phyloP scores from a whole-genome alignment of 2,888 invertebrate genomes.

The Agrochola lota region DNA sequence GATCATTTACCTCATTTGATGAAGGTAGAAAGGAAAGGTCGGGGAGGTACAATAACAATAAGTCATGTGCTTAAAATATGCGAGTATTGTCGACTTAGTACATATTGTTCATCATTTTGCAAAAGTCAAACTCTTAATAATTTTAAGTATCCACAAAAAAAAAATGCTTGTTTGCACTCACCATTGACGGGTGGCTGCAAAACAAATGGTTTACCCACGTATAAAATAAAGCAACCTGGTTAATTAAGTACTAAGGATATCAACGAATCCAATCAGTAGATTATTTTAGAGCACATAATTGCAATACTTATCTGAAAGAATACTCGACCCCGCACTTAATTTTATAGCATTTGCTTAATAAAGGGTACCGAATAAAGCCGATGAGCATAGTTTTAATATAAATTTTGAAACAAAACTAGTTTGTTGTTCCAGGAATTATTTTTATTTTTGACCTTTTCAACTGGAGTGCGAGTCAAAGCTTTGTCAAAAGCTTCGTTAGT shows the following conservation, averaged over 20 bases:
- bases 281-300: constrained; percentile 24
- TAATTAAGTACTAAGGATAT: not conserved
- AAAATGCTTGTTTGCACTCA: not conserved
- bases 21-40: not conserved
- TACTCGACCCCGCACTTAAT: not conserved
- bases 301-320: not conserved
- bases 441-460: not conserved
- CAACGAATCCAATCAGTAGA: constrained; percentile 1
- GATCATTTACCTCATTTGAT: not conserved
- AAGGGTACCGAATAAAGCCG: not conserved
- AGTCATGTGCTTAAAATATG: not conserved
- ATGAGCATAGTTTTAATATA: not conserved
- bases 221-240: not conserved
- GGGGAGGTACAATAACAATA: not conserved
- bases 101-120: not conserved
- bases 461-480: no score
- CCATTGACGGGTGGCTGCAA: not conserved
- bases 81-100: not conserved
- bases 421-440: not conserved
- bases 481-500: not conserved
- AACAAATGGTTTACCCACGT: not conserved
- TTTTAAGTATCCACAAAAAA: not conserved
- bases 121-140: not conserved
- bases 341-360: not conserved
- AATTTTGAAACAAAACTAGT: not conserved